Percentiles rank a stretch among this genome's conserved stretches.
phyloP scores from a whole-genome alignment of 2,113 vertebrate genomes.

The Cavia aperea region DNA sequence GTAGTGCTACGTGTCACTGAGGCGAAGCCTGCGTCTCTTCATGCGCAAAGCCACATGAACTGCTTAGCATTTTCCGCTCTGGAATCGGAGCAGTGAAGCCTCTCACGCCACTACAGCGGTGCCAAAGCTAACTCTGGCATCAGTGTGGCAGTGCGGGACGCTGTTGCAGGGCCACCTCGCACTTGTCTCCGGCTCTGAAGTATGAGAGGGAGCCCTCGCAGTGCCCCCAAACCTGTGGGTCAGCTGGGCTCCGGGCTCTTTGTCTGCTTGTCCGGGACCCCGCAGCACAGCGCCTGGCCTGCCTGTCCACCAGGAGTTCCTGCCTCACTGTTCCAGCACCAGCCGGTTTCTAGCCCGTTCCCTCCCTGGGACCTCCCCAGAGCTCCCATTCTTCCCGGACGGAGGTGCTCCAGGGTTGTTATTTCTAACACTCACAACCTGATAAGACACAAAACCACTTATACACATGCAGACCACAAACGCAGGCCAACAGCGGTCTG shows the following conservation, averaged over 20 bases:
- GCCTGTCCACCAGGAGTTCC: background rate
- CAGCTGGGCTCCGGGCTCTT: background rate
- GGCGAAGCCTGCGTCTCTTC: background rate
- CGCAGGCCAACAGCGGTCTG: background rate
- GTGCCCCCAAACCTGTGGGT: background rate
- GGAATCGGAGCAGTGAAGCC: background rate
- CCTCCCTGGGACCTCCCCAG: background rate
- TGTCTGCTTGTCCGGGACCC: background rate
- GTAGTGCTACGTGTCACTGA: background rate
- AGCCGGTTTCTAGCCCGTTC: background rate
- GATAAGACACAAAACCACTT: background rate
- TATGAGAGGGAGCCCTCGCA: background rate
- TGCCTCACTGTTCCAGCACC: background rate
- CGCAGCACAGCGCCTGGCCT: background rate
- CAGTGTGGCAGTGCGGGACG: too few relatives aligned
- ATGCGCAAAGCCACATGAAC: background rate
- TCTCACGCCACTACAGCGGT: background rate
- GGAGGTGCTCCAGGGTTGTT: background rate
- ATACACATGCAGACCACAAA: background rate
- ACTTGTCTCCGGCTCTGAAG: background rate
- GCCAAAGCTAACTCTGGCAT: background rate
- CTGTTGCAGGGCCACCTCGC: background rate
- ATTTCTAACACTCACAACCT: background rate
- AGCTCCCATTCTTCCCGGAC: background rate
- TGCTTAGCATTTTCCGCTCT: background rate